Conservation (phyloP, 2,888 invertebrate genomes). For the Epirrita christyi region DNA sequence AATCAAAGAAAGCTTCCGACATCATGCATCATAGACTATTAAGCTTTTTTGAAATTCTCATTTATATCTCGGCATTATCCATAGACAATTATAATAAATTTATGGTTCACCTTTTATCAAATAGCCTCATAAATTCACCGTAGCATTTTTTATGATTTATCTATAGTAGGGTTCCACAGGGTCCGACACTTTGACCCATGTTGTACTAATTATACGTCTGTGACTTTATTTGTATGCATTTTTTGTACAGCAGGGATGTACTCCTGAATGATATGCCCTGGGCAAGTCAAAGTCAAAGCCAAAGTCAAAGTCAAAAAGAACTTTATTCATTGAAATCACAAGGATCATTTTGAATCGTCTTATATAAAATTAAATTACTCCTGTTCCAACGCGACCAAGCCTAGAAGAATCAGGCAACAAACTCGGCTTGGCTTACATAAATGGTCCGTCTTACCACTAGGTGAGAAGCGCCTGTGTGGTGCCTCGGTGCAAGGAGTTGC, state of each 20-base stretch:
- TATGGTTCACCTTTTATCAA: conserved; percentile 40
- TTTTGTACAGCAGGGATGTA: conserved; percentile 31
- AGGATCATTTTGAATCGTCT: too few relatives aligned
- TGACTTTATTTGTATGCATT: conserved; percentile 22
- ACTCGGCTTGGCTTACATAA: too few relatives aligned
- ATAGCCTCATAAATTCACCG: conserved; percentile 38
- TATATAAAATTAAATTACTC: too few relatives aligned
- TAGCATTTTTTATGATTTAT: conserved; percentile 39
- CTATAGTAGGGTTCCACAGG: conserved; percentile 40
- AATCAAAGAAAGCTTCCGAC: conserved; percentile 33
- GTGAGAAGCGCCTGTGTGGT: too few relatives aligned
- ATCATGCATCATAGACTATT: conserved; percentile 16
- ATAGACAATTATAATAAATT: conserved; percentile 38
- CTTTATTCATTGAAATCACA: too few relatives aligned
- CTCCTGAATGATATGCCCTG: conserved; percentile 4
- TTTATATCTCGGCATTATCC: conserved; percentile 27
- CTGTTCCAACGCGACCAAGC: too few relatives aligned
- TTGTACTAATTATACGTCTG: conserved; percentile 29
- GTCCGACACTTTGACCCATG: conserved; percentile 37
- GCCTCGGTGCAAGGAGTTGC: too few relatives aligned
- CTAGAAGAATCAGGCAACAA: too few relatives aligned
- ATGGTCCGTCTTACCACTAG: too few relatives aligned
- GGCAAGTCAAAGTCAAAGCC: background rate
- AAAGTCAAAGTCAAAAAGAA: too few relatives aligned
- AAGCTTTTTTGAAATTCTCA: conserved; percentile 22